Base-by-base conservation (phyloP, 2,888 invertebrate genomes). In the Phengaris arion region DNA sequence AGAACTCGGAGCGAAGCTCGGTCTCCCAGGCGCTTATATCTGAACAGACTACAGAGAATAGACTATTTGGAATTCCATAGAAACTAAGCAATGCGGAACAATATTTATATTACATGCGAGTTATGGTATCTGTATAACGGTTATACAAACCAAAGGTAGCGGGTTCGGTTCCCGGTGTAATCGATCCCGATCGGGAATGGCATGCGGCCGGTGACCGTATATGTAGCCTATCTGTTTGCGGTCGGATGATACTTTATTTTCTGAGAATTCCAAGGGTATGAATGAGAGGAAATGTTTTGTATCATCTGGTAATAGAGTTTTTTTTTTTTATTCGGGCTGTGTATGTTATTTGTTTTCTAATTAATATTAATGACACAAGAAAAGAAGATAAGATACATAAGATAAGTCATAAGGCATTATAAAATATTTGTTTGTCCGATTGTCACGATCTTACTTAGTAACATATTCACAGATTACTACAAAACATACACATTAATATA, bases 111-210 rank as follows among this genome's bases (percentile, higher is more conserved):
- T 35, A 35, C 64, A 64, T 35, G 6, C 9, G 13, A 59, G 59
- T 64, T 64, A 64, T 64, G 64, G 64, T 64, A 13, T 45, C 12
- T 12, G 45, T 64, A 35, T 2, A 45, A 64, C 64, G 45, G 64
- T 45, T 64, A 64, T 52, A n/a, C 2, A 22, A 59, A 22, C 10
- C 59, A 22, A 9, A 9, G 35, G 52, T 10, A 9, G 52, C 52
- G 52, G 12, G 64, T 64, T 35, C 64, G 64, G 64, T 64, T 64
- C 64, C 64, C 35, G 59, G 35, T 64, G 64, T 64, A 64, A 64
- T 6, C 12, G 64, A 64, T 64, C 64, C 64, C 35, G 35, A 64
- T 64, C 12, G 64, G 64, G 64, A 12, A 45, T 64, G 64, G 64
- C 35, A 64, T 64, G 64, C 64, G 64, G 12, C 64, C 45, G 59